These are phyloP conservation scores for Serrognathus titanus DNA, from an alignment of 2,888 invertebrate genomes.

Conservation along the genomic window DNA sequence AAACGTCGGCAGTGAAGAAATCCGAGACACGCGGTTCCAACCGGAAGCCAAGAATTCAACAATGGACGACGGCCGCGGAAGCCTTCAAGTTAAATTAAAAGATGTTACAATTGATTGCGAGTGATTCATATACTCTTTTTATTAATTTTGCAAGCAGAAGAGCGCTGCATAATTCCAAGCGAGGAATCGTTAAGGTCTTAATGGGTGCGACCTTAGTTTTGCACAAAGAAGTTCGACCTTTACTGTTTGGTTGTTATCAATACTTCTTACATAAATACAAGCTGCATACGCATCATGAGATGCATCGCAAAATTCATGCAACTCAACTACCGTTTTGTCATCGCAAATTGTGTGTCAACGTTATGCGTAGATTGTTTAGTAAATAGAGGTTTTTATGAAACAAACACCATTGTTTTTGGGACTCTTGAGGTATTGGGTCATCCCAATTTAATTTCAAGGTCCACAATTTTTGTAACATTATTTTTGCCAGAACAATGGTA, in stretches of 20 bases:
- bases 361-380: neutral
- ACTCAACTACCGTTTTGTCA: neutral
- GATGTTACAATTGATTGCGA: neutral
- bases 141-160: constrained; percentile 12
- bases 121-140: constrained; percentile 9
- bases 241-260: neutral
- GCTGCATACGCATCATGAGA: constrained; percentile 10
- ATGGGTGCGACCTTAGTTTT: constrained; percentile 17
- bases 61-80: too few species aligned
- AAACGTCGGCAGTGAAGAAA: too few species aligned
- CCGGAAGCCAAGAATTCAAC: too few species aligned
- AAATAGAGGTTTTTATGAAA: neutral
- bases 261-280: constrained; percentile 6
- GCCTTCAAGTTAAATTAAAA: too few species aligned
- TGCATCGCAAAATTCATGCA: constrained; percentile 7
- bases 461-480: constrained; percentile 17
- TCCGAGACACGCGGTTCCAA: too few species aligned
- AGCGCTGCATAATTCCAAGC: constrained; percentile 21
- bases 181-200: constrained; percentile 18
- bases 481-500: constrained; percentile 9
- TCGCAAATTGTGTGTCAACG: neutral
- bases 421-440: constrained; percentile 4
- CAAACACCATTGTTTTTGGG: constrained; percentile 8
- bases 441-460: constrained; percentile 6
- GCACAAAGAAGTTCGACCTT: constrained; percentile 9